Evolutionary conservation across 2,113 vertebrate genomes (phyloP), one percentile per base, ranked within the genome.

Genomic region (Hippotragus niger): DNA sequence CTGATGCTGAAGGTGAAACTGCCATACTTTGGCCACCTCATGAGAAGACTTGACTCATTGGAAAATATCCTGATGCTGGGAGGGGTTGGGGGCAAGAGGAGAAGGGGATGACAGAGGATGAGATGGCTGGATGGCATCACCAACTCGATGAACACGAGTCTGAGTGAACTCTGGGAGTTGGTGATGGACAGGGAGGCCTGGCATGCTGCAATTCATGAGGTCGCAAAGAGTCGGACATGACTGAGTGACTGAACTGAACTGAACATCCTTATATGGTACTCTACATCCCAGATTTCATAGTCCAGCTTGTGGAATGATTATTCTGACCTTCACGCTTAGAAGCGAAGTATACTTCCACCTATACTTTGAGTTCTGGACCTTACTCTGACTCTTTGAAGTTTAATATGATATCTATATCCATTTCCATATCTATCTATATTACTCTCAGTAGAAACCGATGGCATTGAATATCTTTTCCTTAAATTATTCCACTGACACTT

Each of bases 141-240:
- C 0, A 0, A 31, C 58, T 60, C 27, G 5, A 60, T 29, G 27
- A 2, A 14, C 29, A 31, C 14, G 12, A 60, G 12, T 31, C 6
- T 31, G 58, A 6, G 27, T 31, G 27, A 60, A 60, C 58, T 60
- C 12, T 0, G 1, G 58, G 27, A 60, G 58, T 3, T 60, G 58
- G 5, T 60, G 58, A 3, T 58, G 23, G 57, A 58, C 57, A 58
- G 23, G 9, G 57, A 58, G 57, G 23, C 1, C 57, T 58, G 57
- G 57, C 0, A 0, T 27, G 4, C 57, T 58, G 9, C 4, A 4
- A 58, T 58, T 58, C 57, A 58, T 58, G 1, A 23, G 57, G 57
- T 58, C 0, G 0, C 57, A 11, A 25, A 57, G 23, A 58, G 23
- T 11, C 4, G 3, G 9, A 58, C 23, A 58, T 0, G 0, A 58